phyloP scores from a whole-genome alignment of 2,797 vertebrate genomes.

The Peromyscus nudipes region DNA sequence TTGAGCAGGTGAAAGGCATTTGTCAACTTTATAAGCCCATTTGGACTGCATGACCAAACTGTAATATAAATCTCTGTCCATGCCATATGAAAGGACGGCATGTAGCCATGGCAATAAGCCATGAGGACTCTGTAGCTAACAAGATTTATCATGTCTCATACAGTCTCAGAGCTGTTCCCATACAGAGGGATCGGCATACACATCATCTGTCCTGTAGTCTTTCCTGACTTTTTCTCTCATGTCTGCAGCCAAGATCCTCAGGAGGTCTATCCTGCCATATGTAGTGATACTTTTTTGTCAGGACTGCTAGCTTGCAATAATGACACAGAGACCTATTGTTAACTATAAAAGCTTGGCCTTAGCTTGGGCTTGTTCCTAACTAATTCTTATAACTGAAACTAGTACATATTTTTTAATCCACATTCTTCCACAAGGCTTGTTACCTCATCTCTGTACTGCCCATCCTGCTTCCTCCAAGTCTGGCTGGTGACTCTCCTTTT shows the following conservation, averaged over 20 bases:
- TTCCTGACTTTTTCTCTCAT: background rate
- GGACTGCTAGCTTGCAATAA: background rate
- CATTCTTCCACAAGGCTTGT: background rate
- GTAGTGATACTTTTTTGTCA: background rate
- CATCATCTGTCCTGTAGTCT: background rate
- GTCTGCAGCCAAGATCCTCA: background rate
- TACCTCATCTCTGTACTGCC: background rate
- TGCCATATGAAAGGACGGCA: background rate
- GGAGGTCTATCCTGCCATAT: background rate
- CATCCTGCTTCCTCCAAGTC: background rate
- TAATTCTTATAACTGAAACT: background rate
- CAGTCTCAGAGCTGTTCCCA: background rate
- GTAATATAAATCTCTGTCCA: background rate
- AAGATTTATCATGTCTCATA: background rate
- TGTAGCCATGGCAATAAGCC: background rate
- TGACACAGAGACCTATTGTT: background rate
- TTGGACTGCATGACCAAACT: background rate
- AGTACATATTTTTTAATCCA: background rate
- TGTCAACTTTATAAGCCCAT: background rate
- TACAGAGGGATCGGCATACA: background rate
- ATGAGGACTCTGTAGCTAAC: background rate
- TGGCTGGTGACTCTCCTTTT: background rate
- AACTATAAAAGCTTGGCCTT: background rate
- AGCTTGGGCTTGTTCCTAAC: background rate
- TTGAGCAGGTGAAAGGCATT: background rate